Base-by-base conservation (phyloP, 35 echinoderm and acorn worm species). In the Heliocidaris tuberculata region DNA sequence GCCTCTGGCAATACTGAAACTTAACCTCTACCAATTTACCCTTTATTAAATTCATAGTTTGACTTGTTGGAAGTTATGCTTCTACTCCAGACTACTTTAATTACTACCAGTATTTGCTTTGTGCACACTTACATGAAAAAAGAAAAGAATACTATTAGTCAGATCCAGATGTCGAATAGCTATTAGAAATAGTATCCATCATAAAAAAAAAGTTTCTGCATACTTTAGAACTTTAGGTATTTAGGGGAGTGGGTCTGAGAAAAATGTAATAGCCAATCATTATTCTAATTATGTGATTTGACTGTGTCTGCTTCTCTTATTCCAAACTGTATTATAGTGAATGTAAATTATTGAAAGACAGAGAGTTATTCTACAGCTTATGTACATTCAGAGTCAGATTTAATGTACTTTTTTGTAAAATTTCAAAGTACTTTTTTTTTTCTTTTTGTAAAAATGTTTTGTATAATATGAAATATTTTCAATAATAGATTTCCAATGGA, bases 391-490 rank as follows among this genome's bases (percentile, higher is more conserved):
- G 65, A 78, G 65, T 78, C 65, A 27, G 8, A 78, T 78, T 21
- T n/a, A 78, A 78, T 78, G 65, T 78, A 78, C 65, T 78, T 78
- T 56, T 78, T 78, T 78, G 65, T 78, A 78, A 78, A 78, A 78
- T 78, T 7, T n/a, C 19, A 78, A 78, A 78, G 65, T 78, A 78
- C 65, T 78, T 60, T 60, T 12, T 19, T 59, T 78, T 27, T 78
- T 27, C 65, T 78, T 78, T 60, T 78, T 71, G 61, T 71, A 71
- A 71, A 71, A 71, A 15, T 71, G 61, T 71, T 71, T 71, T 78
- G 65, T 78, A 78, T n/a, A 78, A 78, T 78, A 78, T 78, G 65
- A 78, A 78, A 78, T 78, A 78, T 78, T 78, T 78, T 78, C 52
- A 71, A 78, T 78, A 78, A 78, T 78, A 78, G 19, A 78, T 19